Evolutionary conservation across 2,113 vertebrate genomes (phyloP).

Genomic region (Phainopepla nitens): DNA sequence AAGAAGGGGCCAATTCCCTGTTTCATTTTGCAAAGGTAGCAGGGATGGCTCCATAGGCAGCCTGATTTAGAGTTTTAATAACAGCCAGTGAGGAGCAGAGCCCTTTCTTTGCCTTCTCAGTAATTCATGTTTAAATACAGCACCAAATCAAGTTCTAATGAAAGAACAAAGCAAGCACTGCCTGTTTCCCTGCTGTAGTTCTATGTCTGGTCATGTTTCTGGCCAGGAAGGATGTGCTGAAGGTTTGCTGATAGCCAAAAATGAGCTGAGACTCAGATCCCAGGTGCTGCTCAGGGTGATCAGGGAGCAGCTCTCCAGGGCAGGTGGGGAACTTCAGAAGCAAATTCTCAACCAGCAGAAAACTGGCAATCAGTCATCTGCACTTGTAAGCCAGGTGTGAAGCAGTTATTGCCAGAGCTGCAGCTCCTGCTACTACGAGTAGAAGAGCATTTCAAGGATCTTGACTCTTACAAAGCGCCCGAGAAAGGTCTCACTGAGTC

Average conservation of each 20-base stretch:
- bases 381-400: not conserved
- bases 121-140: not conserved
- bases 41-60: not conserved
- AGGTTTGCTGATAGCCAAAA: not conserved
- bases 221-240: not conserved
- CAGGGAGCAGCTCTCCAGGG: not conserved
- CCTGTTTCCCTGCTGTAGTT: not conserved
- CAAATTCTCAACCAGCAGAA: not conserved
- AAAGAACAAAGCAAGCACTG: not conserved
- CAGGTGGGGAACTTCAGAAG: not conserved
- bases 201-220: not conserved
- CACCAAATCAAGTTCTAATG: not conserved
- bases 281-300: not conserved
- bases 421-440: not conserved
- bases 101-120: not conserved
- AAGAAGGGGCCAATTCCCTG: not conserved
- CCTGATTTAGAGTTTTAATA: constrained; percentile 36
- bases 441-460: not conserved
- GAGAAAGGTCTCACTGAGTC: not conserved
- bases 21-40: not conserved
- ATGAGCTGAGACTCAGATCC: not conserved
- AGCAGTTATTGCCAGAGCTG: not conserved
- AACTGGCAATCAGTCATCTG: not conserved
- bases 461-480: not conserved
- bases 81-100: rapidly evolving